phyloP scores from a whole-genome alignment of 1,140 invertebrate genomes.

The Hetaerina americana region DNA sequence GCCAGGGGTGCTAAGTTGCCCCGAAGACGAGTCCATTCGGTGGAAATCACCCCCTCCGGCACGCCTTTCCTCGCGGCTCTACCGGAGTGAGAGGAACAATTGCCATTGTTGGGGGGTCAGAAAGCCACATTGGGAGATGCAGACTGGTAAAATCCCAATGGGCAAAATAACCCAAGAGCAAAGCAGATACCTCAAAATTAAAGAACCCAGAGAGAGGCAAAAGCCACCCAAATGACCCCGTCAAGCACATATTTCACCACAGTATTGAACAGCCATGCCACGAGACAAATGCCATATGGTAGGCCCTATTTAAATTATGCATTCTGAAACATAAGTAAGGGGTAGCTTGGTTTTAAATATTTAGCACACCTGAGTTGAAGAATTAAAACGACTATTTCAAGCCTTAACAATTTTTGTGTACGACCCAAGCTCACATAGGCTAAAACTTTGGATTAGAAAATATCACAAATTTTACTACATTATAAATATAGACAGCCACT shows the following conservation, averaged over 20 bases:
- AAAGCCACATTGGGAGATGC: background rate
- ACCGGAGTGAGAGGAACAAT: constrained; percentile 17
- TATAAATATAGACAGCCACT: too few species aligned
- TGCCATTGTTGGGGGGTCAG: background rate
- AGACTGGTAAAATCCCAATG: background rate
- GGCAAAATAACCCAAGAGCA: background rate
- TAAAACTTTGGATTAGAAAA: too few species aligned
- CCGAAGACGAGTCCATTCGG: constrained; percentile 38
- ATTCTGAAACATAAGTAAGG: too few species aligned
- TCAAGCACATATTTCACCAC: background rate
- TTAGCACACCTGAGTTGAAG: too few species aligned
- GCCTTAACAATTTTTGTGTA: too few species aligned
- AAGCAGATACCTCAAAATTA: background rate
- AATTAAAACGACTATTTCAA: too few species aligned
- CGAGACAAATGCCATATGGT: too few species aligned
- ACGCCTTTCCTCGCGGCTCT: constrained; percentile 47
- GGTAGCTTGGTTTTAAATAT: too few species aligned
- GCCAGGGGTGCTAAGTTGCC: constrained; percentile 31
- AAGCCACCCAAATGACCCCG: background rate
- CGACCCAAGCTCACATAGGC: too few species aligned
- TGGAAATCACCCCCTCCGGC: constrained; percentile 45
- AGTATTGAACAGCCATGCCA: too few species aligned
- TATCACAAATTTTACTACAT: too few species aligned
- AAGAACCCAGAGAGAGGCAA: background rate
- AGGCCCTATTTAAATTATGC: too few species aligned